Evolutionary conservation across 1,140 invertebrate genomes (phyloP), one percentile per base, ranked within the genome.

Genomic region (Charaxes varanes): DNA sequence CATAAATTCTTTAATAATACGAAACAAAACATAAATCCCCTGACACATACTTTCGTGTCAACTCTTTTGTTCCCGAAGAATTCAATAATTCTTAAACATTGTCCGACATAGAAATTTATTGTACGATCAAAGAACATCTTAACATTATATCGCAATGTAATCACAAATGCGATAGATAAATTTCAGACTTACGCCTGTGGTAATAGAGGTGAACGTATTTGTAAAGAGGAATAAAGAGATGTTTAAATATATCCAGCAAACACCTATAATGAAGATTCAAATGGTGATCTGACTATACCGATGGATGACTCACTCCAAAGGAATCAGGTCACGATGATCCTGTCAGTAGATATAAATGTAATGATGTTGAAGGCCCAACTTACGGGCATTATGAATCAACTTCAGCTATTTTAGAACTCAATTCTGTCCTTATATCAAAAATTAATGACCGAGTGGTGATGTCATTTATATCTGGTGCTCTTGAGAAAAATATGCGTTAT

Each of bases 61-160:
- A 17, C 41, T 42, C 50, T 42, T 53, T 41, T 30, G 44, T 42
- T 36, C 19, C 14, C 14, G 4, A 32, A 26, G 21, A 41, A 32
- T 34, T 50, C 46, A 36, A 48, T 48, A 45, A 44, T 38, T 40
- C 33, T 32, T 21, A 15, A 42, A 24, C 23, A 31, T 35, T 46
- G 53, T 57, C 43, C 21, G 32, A 51, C 22, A 32, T 38, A 31
- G 22, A 34, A 46, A 58, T 58, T 58, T 58, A 58, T 53, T 43
- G 30, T 12, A 13, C 41, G 54, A 58, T 58, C 54, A 58, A 58
- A 58, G 46, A 37, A 53, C 34, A 46, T 30, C 37, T 51, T 30
- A 26, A 37, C 26, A 23, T 27, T 10, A 33, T 23, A 7, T 27
- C 28, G 4, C 31, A 26, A 22, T 38, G 21, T 23, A 26, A 13